Conservation (phyloP, 2,888 invertebrate genomes). For the Salpingus planirostris region DNA sequence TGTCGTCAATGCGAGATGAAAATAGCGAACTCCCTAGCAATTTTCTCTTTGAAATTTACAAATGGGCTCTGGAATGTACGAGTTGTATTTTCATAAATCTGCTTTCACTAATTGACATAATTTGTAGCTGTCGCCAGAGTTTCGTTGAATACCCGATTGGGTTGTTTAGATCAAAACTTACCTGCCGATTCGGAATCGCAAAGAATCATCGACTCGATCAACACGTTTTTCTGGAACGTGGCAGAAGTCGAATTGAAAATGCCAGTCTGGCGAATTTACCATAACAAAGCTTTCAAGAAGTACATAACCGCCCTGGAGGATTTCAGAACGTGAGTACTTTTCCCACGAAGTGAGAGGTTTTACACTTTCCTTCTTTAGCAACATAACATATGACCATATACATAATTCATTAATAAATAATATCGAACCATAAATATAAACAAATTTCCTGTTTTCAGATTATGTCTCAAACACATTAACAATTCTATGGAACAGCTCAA, state of each 20-base stretch:
- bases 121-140: conserved; percentile 68
- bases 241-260: conserved; percentile 65
- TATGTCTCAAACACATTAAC: conserved; percentile 50
- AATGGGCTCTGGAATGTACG: conserved; percentile 74
- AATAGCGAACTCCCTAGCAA: conserved; percentile 56
- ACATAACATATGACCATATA: too few relatives aligned
- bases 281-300: conserved; percentile 60
- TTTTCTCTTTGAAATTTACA: conserved; percentile 63
- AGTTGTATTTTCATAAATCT: not conserved
- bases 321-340: conserved; percentile 59
- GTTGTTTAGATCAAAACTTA: conserved; percentile 54
- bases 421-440: too few relatives aligned
- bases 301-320: conserved; percentile 63
- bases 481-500: conserved; percentile 46
- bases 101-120: conserved; percentile 2
- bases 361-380: too few relatives aligned
- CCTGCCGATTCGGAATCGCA: conserved; percentile 53
- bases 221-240: conserved; percentile 68
- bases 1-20: conserved; percentile 51
- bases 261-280: conserved; percentile 65
- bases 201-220: conserved; percentile 68
- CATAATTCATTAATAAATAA: not conserved
- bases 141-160: conserved; percentile 72
- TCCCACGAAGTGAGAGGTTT: too few relatives aligned
- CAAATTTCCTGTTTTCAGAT: conserved; percentile 38